phyloP scores from a whole-genome alignment of 2,888 invertebrate genomes.

The Noctuana brunneofusca region DNA sequence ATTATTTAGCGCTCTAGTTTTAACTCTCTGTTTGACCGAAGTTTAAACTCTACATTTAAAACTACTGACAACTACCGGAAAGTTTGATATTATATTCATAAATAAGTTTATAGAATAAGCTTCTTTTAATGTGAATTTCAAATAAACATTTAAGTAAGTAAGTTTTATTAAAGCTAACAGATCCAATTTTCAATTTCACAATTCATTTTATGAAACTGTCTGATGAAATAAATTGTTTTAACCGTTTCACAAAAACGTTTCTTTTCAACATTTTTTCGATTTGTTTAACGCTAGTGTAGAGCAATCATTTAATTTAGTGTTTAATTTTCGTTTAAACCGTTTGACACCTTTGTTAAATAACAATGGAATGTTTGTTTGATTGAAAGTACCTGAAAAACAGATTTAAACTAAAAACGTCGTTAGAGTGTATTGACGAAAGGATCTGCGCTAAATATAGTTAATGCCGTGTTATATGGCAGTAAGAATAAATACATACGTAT shows the following conservation, averaged over 20 bases:
- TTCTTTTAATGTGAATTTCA: not conserved
- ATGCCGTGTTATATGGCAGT: too few species aligned
- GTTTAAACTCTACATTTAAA: not conserved
- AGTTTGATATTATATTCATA: not conserved
- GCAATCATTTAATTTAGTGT: not conserved
- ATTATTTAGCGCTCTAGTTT: not conserved
- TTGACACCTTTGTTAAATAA: too few species aligned
- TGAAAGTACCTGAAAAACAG: too few species aligned
- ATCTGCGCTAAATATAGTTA: too few species aligned
- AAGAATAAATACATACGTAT: too few species aligned
- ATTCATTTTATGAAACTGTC: not conserved
- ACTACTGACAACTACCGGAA: not conserved
- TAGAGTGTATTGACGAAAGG: too few species aligned
- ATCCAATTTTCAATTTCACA: conserved; percentile 17
- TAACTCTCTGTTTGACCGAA: too few species aligned
- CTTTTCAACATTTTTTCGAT: not conserved
- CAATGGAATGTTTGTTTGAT: too few species aligned
- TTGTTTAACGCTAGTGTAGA: conserved; percentile 1
- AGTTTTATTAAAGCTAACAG: conserved; percentile 7
- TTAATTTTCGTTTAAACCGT: too few species aligned
- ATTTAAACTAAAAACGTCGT: too few species aligned
- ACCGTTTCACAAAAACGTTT: not conserved
- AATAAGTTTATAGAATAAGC: not conserved
- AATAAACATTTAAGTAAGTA: not conserved
- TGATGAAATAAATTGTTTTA: not conserved